Evolutionary conservation across 1,140 invertebrate genomes (phyloP).

Genomic region (Cyclina sinensis): DNA sequence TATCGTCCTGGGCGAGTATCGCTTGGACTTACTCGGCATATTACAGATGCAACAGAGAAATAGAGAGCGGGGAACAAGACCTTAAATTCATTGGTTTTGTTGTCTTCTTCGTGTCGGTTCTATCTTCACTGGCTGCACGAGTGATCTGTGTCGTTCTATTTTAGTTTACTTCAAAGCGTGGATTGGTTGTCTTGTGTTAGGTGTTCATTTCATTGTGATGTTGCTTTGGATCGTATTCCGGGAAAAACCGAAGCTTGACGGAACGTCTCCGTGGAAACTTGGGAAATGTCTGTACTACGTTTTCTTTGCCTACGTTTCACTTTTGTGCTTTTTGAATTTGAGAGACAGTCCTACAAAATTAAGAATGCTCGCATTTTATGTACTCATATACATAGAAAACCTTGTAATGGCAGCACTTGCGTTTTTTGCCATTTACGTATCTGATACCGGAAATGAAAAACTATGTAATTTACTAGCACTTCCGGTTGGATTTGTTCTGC

Average conservation of each 20-base stretch:
- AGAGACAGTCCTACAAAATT: background rate
- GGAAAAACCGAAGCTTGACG: slow-evolving; percentile 31
- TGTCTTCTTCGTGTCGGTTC: background rate
- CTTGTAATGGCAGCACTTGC: slow-evolving; percentile 11
- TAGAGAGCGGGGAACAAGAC: background rate
- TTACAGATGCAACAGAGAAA: slow-evolving; percentile 33
- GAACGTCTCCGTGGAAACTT: background rate
- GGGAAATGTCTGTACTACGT: slow-evolving; percentile 34
- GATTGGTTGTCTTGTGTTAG: background rate
- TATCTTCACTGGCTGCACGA: background rate
- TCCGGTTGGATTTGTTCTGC: slow-evolving; percentile 22
- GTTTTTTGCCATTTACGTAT: background rate
- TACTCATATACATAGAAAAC: slow-evolving; percentile 32
- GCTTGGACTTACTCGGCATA: slow-evolving; percentile 40
- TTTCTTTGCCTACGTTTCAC: slow-evolving; percentile 37
- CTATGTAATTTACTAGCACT: background rate
- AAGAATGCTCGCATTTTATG: slow-evolving; percentile 42
- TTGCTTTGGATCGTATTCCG: slow-evolving; percentile 21
- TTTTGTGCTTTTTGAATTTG: slow-evolving; percentile 37
- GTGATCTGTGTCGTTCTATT: slow-evolving; percentile 13
- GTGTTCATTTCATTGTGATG: background rate
- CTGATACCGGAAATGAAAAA: background rate
- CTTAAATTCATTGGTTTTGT: slow-evolving; percentile 15
- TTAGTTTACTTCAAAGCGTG: background rate
- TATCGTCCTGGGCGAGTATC: slow-evolving; percentile 32